Base-by-base conservation (phyloP, 1,140 invertebrate species). In the Potamilus streckersoni region DNA sequence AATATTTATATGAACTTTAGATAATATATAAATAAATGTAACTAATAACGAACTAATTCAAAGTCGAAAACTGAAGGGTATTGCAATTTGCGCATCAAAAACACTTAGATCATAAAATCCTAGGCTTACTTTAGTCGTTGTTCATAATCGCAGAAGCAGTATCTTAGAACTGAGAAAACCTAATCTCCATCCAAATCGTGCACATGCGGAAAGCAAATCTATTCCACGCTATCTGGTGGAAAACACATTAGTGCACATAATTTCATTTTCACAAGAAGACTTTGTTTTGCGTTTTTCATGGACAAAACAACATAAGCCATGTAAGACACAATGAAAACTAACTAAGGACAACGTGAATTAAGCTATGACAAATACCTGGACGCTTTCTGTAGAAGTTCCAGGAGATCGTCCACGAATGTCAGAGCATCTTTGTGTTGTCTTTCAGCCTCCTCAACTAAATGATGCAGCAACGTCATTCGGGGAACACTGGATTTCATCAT, bases 401-500 rank as follows among this genome's bases (percentile, higher is more conserved):
- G 71, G 11, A 89, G 75, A 60, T 88, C 84, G 20, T 87, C 83
- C 14, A 86, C 84, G 80, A 89, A 90, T 1, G 59, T 63, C 5
- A 90, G 75, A 14, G 84, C 73, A 64, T 84, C 76, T 64, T 85
- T 83, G 62, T 88, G 79, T 67, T 88, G 81, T 16, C 58, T 66
- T 14, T 85, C 80, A 16, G 82, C 79, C 66, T 86, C 83, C 73
- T 88, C 83, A 14, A 89, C 96, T 15, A 99, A 95, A 86, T 96
- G 97, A 90, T 99, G 97, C 81, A 99, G 95, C n/a, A 99, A 92
- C 90, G 97, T 97, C 93, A 98, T 95, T 73, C 96, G 96, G 1
- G 97, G 96, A 86, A 97, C 97, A 88, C 98, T 98, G 1, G 97
- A 96, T 70, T 97, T 92, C 70, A 98, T 98, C 87, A 98, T 97